Base-by-base conservation (phyloP, 2,113 vertebrate genomes). In the Plestiodon gilberti region DNA sequence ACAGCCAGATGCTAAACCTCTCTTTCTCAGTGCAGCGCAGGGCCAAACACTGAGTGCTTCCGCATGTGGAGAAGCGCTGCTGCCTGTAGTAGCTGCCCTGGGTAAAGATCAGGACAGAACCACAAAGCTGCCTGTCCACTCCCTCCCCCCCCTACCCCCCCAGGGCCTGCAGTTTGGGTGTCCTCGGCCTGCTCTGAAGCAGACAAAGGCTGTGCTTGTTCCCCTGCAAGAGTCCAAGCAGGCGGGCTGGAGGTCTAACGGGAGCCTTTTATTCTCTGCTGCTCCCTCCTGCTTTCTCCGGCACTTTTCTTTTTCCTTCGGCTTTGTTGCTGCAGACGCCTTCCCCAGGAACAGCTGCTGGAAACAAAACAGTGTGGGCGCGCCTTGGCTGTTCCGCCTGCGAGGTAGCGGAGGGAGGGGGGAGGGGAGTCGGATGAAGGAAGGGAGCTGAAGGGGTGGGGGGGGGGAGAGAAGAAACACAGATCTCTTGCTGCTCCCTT, bases 211-310 rank as follows among this genome's bases (percentile, higher is more conserved):
- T 73, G 40, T 33, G 2, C 82, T 65, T 64, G 18, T 13, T 75
- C 57, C 8, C 64, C 6, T 0, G 0, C 22, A 0, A 0, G 74
- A 9, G n/a, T 3, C 65, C 57, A 69, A 78, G 79, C 2, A 23
- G 77, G 38, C 59, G 0, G 88, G 70, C 80, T 85, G 71, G 61
- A n/a, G 87, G 65, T 1, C 17, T 2, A 2, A 43, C n/a, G 30
- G 23, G 38, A 30, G 0, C 0, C 52, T 82, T 65, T 74, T n/a
- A 38, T 30, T 2, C 3, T 76, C 30, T 33, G 6, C 10, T 89
- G 6, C 10, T 89, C 30, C 75, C 33, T 0, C 0, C 71, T 61
- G 70, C 0, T 0, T 25, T 9, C 40, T 43, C 25, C 71, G 55
- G 13, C 38, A 35, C 78, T 77, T 4, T 38, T 69, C 69, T 64